phyloP scores from a whole-genome alignment of 2,888 invertebrate species.

The Hirtodrosophila cameraria region DNA sequence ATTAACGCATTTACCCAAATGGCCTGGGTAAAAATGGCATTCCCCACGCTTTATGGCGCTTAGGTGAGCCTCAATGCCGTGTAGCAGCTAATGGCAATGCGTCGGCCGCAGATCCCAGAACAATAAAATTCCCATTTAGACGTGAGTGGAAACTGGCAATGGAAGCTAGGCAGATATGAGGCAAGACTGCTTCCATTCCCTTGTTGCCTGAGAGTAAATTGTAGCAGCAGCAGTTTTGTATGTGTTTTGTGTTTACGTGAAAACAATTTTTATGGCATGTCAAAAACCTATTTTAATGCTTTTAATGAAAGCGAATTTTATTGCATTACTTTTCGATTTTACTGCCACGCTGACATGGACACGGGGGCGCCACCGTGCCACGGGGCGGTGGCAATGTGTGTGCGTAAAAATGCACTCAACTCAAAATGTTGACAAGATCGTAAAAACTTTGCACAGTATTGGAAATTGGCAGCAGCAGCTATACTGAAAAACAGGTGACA shows the following conservation, averaged over 20 bases:
- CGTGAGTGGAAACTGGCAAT: slow-evolving; percentile 32
- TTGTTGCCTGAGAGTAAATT: slow-evolving; percentile 35
- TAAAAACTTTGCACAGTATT: slow-evolving; percentile 66
- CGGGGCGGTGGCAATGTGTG: slow-evolving; percentile 12
- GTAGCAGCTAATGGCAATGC: slow-evolving; percentile 71
- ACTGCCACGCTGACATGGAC: slow-evolving; percentile 39
- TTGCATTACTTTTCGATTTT: slow-evolving; percentile 81
- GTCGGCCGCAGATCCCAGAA: slow-evolving; percentile 73
- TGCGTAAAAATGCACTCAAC: slow-evolving; percentile 75
- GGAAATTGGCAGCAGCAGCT: slow-evolving; percentile 27
- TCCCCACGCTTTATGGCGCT: slow-evolving; percentile 51
- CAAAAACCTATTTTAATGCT: slow-evolving; percentile 81
- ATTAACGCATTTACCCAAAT: slow-evolving; percentile 37
- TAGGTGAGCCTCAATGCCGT: slow-evolving; percentile 70
- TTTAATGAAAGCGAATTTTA: slow-evolving; percentile 81
- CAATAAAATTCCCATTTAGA: slow-evolving; percentile 80
- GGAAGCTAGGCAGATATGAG: slow-evolving; percentile 21
- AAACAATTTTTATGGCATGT: slow-evolving; percentile 81
- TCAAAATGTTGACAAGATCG: slow-evolving; percentile 77
- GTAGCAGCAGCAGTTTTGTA: slow-evolving; percentile 64
- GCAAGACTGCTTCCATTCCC: neutral
- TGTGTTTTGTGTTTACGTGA: slow-evolving; percentile 66
- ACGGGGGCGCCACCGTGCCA: neutral
- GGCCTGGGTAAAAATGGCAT: slow-evolving; percentile 13
- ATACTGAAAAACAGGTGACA: slow-evolving; percentile 76